Evolutionary conservation across 2,888 invertebrate species (phyloP), one percentile per base, ranked within the genome.

Genomic region (Mimumesa dahlbomi): DNA sequence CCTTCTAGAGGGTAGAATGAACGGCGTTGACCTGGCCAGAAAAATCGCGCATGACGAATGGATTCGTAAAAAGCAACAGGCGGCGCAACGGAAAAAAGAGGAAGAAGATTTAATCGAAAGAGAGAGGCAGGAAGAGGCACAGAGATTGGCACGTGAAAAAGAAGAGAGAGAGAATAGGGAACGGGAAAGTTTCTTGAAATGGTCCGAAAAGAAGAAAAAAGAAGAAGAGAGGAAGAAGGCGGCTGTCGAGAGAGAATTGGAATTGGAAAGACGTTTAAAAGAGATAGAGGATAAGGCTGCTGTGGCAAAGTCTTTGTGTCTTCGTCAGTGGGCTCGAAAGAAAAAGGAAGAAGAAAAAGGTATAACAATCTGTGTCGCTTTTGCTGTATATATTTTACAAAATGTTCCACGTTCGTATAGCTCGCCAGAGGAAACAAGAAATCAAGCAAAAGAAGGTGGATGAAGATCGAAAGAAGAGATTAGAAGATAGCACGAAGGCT

Each of bases 271-370:
- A 45, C 82, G 84, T 52, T 76, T 90, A 58, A 84, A 87, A 43
- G 84, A 88, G 45, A 48, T 86, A 46, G 84, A 87, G 58, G 84
- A 87, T 9, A 83, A 86, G 29, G 74, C 82, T 2, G 63, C 70
- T 2, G 65, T 81, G 34, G 86, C 85, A 14, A 87, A 88, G 46
- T 84, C 86, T 18, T 16, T 69, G 9, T 87, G 88, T 40, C 86
- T 89, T 46, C 84, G 84, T 7, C 82, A 87, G 40, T 94, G 94
- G 94, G 88, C 91, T 22, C 90, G 90, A 49, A 92, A 90, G 76
- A 94, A 94, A 73, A 92, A 92, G 57, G 91, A 92, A 62, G 90
- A 90, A 11, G 90, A 91, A 59, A 92, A 93, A 90, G 91, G 93
- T 93, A 85, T 21, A 22, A 6, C 16, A 9, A 36, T 22, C n/a